Conservation (phyloP, 2,888 invertebrate genomes). For the Ischnus inquisitorius region DNA sequence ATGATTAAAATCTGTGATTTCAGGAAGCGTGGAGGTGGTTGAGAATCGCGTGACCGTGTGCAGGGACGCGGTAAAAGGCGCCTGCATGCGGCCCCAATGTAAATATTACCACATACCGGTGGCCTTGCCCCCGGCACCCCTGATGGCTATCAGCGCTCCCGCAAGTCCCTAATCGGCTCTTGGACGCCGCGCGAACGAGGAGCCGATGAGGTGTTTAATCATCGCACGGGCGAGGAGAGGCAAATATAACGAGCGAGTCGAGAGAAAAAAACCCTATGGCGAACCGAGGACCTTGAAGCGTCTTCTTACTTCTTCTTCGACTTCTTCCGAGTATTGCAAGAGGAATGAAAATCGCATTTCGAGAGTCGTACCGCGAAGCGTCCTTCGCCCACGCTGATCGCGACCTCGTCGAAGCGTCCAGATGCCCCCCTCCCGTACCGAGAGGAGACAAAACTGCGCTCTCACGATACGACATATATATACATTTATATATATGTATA, state of each 20-base stretch:
- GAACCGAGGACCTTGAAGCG: conserved; percentile 22
- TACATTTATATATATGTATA: neutral
- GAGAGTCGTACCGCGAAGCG: conserved; percentile 29
- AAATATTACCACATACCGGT: conserved; percentile 99
- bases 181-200: conserved; percentile 35
- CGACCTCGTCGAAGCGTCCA: conserved; percentile 29
- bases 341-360: conserved; percentile 54
- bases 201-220: conserved; percentile 26
- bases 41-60: conserved; percentile 98
- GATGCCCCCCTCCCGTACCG: neutral
- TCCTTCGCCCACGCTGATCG: conserved; percentile 15
- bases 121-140: conserved; percentile 93
- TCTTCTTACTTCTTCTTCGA: conserved; percentile 61
- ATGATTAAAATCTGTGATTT: conserved; percentile 80
- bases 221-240: conserved; percentile 12
- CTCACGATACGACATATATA: conserved; percentile 35
- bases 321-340: conserved; percentile 59
- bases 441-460: conserved; percentile 24
- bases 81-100: conserved; percentile 97
- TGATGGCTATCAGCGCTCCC: conserved; percentile 88
- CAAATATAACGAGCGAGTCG: conserved; percentile 14
- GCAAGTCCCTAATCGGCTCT: conserved; percentile 76
- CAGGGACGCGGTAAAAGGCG: conserved; percentile 97
- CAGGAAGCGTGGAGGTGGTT: conserved; percentile 98
- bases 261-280: conserved; percentile 36